These are phyloP conservation scores for Busseola fusca DNA, from an alignment of 2,888 invertebrate species.

Conservation along the genomic window DNA sequence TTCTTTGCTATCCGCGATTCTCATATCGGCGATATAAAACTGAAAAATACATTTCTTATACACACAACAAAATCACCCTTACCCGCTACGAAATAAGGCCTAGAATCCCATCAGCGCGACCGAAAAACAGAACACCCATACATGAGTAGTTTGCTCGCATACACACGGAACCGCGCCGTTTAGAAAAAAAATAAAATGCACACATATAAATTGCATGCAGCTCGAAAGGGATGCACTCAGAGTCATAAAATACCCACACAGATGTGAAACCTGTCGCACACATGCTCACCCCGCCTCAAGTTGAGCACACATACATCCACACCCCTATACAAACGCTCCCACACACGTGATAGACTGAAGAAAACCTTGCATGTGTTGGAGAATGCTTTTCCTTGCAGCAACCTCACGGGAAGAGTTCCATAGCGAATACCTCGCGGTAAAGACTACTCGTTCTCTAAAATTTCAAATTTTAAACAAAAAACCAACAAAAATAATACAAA, in stretches of 20 bases:
- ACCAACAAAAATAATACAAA: conserved; percentile 47
- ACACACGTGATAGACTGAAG: conserved; percentile 79
- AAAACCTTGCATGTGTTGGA: conserved; percentile 87
- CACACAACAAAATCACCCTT: conserved; percentile 69
- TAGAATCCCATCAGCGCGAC: conserved; percentile 60
- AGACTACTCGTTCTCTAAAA: conserved; percentile 84
- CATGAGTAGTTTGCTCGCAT: conserved; percentile 75
- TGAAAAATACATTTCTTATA: conserved; percentile 86
- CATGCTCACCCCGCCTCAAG: conserved; percentile 67
- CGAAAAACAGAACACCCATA: conserved; percentile 83
- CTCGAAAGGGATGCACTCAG: conserved; percentile 89
- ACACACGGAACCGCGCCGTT: conserved; percentile 81
- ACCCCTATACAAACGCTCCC: conserved; percentile 69
- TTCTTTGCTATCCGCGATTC: conserved; percentile 89
- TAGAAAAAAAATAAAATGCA: conserved; percentile 88
- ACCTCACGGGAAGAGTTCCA: conserved; percentile 89
- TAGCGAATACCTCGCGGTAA: conserved; percentile 89
- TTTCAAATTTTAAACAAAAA: conserved; percentile 66
- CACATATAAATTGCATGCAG: conserved; percentile 89
- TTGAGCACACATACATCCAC: conserved; percentile 76
- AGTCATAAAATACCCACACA: conserved; percentile 88
- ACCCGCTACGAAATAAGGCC: conserved; percentile 51
- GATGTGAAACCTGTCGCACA: conserved; percentile 63
- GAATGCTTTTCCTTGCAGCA: conserved; percentile 89
- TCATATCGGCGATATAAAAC: conserved; percentile 89